phyloP scores from a whole-genome alignment of 2,113 vertebrate species.

The Glaucidium brasilianum region DNA sequence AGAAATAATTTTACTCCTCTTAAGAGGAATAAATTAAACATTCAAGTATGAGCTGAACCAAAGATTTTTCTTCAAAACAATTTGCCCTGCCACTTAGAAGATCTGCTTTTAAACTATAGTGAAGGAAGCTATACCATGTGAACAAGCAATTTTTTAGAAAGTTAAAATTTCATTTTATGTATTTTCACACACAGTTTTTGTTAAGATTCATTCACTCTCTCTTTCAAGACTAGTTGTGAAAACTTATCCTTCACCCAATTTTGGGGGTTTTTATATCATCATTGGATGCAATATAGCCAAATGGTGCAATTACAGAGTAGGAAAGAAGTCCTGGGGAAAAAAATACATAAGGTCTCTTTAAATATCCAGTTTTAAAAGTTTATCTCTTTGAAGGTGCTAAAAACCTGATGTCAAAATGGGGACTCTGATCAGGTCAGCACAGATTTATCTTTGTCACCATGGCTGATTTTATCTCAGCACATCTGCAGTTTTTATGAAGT shows the following conservation, averaged over 20 bases:
- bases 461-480: neutral
- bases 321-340: neutral
- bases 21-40: neutral
- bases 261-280: neutral
- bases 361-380: neutral
- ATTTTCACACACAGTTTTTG: neutral
- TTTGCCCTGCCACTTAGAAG: neutral
- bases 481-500: neutral
- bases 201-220: neutral
- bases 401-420: neutral
- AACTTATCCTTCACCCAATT: neutral
- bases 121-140: neutral
- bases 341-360: neutral
- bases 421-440: neutral
- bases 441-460: neutral
- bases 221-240: neutral
- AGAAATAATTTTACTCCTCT: neutral
- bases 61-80: neutral
- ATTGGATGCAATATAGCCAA: neutral
- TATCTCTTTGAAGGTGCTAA: neutral
- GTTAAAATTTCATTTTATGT: neutral
- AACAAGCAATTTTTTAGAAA: neutral
- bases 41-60: neutral
- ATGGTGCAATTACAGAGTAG: neutral
- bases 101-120: neutral